phyloP scores from a whole-genome alignment of 2,797 vertebrate species.

The Pangasius djambal region DNA sequence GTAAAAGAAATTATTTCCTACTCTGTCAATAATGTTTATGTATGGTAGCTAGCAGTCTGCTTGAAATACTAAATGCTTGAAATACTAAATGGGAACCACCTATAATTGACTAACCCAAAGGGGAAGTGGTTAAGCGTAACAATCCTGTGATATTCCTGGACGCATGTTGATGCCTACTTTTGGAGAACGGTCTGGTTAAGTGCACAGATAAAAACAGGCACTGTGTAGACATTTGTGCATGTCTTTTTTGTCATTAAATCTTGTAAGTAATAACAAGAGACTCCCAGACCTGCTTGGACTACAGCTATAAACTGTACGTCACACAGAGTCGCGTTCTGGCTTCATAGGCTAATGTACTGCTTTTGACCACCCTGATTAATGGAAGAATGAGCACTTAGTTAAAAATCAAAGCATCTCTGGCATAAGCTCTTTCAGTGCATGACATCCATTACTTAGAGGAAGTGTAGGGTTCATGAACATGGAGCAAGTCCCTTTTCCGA shows the following conservation, averaged over 20 bases:
- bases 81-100: not conserved
- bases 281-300: not conserved
- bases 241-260: not conserved
- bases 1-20: conserved; percentile 38
- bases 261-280: not conserved
- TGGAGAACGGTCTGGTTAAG: conserved; percentile 10
- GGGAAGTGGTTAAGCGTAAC: not conserved
- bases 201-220: too few species aligned
- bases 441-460: not conserved
- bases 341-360: conserved; percentile 13
- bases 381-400: conserved; percentile 19
- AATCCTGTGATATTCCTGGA: conserved; percentile 21
- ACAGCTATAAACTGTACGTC: not conserved
- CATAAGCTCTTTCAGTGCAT: conserved; percentile 27
- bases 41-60: not conserved
- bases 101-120: conserved; percentile 11
- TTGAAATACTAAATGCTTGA: not conserved
- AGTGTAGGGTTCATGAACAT: conserved; percentile 14
- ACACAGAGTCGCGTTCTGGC: not conserved
- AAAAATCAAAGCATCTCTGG: conserved; percentile 15
- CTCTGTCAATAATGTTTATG: conserved; percentile 12
- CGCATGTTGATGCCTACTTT: not conserved
- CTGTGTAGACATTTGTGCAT: not conserved
- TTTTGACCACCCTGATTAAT: conserved; percentile 13
- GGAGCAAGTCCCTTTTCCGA: not conserved